A percentile compares a stretch with the other conserved stretches of the same genome.
Conservation (phyloP, 2,113 vertebrate species). For the Cynocephalus volans region DNA sequence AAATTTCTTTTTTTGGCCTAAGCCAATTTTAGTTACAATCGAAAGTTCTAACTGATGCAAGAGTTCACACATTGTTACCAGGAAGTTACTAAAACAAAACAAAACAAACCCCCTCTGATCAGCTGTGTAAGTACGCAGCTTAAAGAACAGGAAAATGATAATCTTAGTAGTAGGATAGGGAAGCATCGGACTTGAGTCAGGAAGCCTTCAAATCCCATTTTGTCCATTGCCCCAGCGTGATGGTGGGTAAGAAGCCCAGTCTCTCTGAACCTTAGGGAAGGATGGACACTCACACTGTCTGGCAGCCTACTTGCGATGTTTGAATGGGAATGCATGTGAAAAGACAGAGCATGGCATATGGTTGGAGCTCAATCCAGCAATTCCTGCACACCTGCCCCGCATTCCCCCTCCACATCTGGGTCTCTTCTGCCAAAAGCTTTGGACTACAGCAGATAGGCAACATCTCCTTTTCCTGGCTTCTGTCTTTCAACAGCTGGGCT, state of each 20-base stretch:
- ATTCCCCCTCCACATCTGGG: neutral
- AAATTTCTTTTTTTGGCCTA: neutral
- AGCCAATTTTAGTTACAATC: slow-evolving; percentile 30
- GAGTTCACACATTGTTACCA: slow-evolving; percentile 53
- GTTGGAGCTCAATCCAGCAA: neutral
- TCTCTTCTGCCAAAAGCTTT: neutral
- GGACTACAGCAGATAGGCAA: neutral
- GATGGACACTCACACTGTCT: neutral
- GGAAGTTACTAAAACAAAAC: slow-evolving; percentile 72
- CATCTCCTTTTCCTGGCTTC: neutral
- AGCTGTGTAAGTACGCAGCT: neutral
- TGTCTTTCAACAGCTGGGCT: neutral
- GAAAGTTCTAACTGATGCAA: slow-evolving; percentile 55
- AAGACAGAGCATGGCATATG: neutral
- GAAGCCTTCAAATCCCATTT: neutral
- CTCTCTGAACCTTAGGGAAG: neutral
- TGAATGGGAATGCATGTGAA: neutral
- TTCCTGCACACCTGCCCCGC: neutral
- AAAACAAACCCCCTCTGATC: neutral
- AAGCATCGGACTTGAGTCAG: neutral
- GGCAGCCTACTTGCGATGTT: neutral
- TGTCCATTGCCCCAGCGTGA: neutral
- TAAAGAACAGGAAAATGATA: slow-evolving; percentile 30
- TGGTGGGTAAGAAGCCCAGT: neutral
- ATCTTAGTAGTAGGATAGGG: neutral